Evolutionary conservation across 2,888 invertebrate genomes (phyloP), one percentile per base, ranked within the genome.

Genomic region (Erebia epiphron): DNA sequence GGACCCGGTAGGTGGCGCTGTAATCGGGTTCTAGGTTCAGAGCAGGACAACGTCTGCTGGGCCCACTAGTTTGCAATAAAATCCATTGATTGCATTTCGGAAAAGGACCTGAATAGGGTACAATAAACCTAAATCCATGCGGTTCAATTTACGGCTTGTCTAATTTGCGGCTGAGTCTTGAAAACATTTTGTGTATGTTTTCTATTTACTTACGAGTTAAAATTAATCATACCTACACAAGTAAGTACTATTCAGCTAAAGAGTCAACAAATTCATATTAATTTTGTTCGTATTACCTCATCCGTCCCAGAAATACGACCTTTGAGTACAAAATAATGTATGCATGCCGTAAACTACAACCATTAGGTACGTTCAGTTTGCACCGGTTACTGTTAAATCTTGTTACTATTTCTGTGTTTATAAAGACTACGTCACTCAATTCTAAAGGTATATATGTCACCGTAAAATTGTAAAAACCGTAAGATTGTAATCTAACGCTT

Each of bases 241-340:
- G 21, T 16, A 64, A 35, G 54, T 13, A 52, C 18, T 41, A 16
- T 35, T 3, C 52, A 18, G 16, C 35, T 56, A 43, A 35, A 10
- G 41, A 63, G 56, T 67, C 43, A 21, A 71, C 62, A 54, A 68
- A 64, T 46, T 49, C 21, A 70, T 68, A 72, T 72, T 65, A 72
- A 70, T 71, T 76, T 77, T 75, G 75, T 75, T 70, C 58, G 69
- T 67, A 60, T 84, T 81, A 83, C 84, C 75, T 85, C 83, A 87
- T 73, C 67, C 73, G 84, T 73, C 82, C 83, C 78, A 84, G 81
- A 82, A 81, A 78, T 50, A 7, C 72, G 80, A 80, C 67, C 67
- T 81, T 79, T 80, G 71, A 58, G 73, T 68, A 62, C n/a, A 65
- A 71, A 73, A 75, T 79, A 79, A 82, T 78, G 80, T 79, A 82